Percentiles rank a stretch among this genome's conserved stretches.
Evolutionary conservation across 2,113 vertebrate genomes (phyloP).

Genomic region (Balaeniceps rex): DNA sequence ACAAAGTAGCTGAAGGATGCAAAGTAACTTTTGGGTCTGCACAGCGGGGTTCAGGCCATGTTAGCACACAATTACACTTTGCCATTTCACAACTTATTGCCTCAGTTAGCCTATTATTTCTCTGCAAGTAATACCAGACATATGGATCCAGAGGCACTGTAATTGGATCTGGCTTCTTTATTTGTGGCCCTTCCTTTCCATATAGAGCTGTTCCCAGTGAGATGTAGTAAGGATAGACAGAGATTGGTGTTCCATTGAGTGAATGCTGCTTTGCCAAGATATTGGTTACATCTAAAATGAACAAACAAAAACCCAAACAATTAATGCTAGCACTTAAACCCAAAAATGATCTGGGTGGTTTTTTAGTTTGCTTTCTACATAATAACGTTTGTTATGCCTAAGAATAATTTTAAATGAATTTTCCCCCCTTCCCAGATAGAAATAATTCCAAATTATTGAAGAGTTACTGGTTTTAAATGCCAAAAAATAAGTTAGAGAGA

Average conservation of each 20-base stretch:
- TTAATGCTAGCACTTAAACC: neutral
- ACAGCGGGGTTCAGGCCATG: constrained; percentile 46
- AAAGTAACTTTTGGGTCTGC: constrained; percentile 59
- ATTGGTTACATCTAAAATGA: constrained; percentile 73
- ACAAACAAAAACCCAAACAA: neutral
- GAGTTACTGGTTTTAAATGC: neutral
- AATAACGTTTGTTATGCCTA: neutral
- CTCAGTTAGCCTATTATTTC: constrained; percentile 30
- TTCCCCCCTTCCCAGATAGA: neutral
- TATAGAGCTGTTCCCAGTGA: constrained; percentile 82
- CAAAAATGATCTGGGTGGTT: neutral
- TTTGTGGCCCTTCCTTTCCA: constrained; percentile 76
- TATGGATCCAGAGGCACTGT: constrained; percentile 59
- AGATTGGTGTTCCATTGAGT: constrained; percentile 69
- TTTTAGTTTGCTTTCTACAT: neutral
- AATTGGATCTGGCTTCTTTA: constrained; percentile 76
- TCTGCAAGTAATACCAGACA: constrained; percentile 75
- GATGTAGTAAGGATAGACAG: constrained; percentile 81
- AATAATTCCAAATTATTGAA: neutral
- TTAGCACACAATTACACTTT: constrained; percentile 65
- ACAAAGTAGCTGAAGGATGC: constrained; percentile 66
- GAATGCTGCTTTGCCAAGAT: constrained; percentile 71
- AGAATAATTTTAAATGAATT: neutral
- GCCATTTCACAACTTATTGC: constrained; percentile 67
- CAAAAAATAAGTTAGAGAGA: neutral